A percentile compares a stretch with the other conserved stretches of the same genome.
phyloP scores from a whole-genome alignment of 2,888 invertebrate species.

The Caenorhabditis sulstoni region DNA sequence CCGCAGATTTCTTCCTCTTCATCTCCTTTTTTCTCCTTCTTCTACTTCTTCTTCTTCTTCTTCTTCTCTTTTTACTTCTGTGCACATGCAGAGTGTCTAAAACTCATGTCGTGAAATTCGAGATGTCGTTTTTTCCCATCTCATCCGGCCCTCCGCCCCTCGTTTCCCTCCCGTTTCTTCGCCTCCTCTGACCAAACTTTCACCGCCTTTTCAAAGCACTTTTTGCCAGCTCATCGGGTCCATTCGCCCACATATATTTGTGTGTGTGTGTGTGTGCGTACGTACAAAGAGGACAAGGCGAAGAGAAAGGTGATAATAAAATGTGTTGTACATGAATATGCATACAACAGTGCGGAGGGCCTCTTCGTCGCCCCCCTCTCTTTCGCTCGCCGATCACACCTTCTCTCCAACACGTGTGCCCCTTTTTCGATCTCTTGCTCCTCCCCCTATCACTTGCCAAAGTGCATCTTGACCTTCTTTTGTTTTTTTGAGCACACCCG shows the following conservation, averaged over 20 bases:
- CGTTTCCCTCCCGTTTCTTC: conserved; percentile 22
- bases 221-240: conserved; percentile 23
- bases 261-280: conserved; percentile 12
- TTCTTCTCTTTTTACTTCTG: conserved; percentile 19
- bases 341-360: conserved; percentile 11
- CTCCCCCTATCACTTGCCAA: conserved; percentile 12
- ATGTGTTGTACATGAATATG: conserved; percentile 50
- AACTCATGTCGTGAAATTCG: conserved; percentile 58
- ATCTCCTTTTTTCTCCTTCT: not conserved
- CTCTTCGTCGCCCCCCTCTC: conserved; percentile 15
- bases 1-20: too few relatives aligned
- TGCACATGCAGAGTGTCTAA: conserved; percentile 34
- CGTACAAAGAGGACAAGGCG: not conserved
- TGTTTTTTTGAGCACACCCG: not conserved
- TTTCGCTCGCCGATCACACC: conserved; percentile 16
- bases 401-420: not conserved
- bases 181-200: conserved; percentile 25
- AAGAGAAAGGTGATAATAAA: conserved; percentile 39
- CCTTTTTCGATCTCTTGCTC: not conserved
- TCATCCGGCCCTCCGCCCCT: conserved; percentile 34
- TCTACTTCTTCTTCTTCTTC: conserved; percentile 4
- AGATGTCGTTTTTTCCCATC: conserved; percentile 56
- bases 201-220: not conserved
- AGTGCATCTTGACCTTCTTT: conserved; percentile 25
- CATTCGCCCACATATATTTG: not conserved